Evolutionary conservation across 1,140 invertebrate genomes (phyloP), one percentile per base, ranked within the genome.

Genomic region (Anadara kagoshimensis): DNA sequence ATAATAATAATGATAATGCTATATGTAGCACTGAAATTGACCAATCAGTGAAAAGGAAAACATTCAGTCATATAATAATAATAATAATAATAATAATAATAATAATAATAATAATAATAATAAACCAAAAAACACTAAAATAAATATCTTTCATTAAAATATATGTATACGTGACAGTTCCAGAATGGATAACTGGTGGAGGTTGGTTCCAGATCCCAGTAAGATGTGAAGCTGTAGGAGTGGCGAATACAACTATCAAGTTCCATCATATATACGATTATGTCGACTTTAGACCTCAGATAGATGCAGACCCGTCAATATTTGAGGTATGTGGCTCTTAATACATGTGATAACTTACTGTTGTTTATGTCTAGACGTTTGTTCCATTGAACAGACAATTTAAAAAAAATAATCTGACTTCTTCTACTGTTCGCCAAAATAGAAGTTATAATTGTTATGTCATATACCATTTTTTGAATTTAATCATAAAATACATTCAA

Each of bases 181-280:
- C 47, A 26, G n/a, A 43, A 20, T 75, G 73, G 73, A 0, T 66
- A 22, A 66, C 54, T 7, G 54, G 67, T 26, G 62, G 67, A 26
- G 67, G 67, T 7, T 70, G 58, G 57, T 14, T 45, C 10, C 67
- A 75, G 41, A 45, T 75, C 20, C 73, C 73, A 11, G 63, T 75
- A 12, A 44, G 67, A 14, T 67, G 67, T 20, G 68, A 61, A 54
- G 43, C 70, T 1, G 58, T n/a, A 26, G 73, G 73, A 22, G 10
- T 66, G 0, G 11, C 54, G n/a, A 36, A 44, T 8, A 47, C 54
- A 18, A 47, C 24, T 43, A 16, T 20, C 5, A 51, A 22, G 10
- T 70, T 75, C n/a, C 63, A 61, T 36, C 73, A 75, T 54, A 59
- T 59, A 5, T 75, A 75, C 26, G 73, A 75, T n/a, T 75, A 75